phyloP scores from a whole-genome alignment of 2,797 vertebrate genomes.

The Sebastes melanostomus region DNA sequence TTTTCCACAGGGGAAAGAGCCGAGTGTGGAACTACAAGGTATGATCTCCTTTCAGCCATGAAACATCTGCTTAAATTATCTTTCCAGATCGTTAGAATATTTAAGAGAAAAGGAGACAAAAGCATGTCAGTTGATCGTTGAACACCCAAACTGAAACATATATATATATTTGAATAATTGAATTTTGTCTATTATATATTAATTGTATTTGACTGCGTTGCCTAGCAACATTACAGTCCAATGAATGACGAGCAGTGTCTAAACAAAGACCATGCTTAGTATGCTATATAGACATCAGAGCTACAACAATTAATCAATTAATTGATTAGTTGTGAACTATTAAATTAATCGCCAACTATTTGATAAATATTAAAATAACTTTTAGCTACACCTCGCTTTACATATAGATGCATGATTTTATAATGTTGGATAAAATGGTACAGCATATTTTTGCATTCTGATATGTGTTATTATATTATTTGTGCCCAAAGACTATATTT shows the following conservation, averaged over 20 bases:
- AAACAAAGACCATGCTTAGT: neutral
- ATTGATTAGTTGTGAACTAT: no score
- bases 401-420: neutral
- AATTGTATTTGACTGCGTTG: neutral
- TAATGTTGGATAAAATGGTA: neutral
- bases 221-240: neutral
- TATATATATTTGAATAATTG: neutral
- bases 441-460: neutral
- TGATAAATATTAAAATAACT: neutral
- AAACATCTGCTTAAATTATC: conserved; percentile 7
- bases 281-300: neutral
- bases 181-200: neutral
- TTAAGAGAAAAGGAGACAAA: neutral
- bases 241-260: neutral
- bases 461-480: neutral
- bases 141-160: neutral
- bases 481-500: no score
- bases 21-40: conserved; percentile 97
- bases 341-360: no score
- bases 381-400: neutral
- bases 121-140: neutral
- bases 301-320: no score
- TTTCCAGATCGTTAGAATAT: neutral
- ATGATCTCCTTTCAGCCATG: conserved; percentile 61
- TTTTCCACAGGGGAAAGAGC: conserved; percentile 91